Evolutionary conservation across 2,888 invertebrate species (phyloP).

Genomic region (Allolobophora icterica): DNA sequence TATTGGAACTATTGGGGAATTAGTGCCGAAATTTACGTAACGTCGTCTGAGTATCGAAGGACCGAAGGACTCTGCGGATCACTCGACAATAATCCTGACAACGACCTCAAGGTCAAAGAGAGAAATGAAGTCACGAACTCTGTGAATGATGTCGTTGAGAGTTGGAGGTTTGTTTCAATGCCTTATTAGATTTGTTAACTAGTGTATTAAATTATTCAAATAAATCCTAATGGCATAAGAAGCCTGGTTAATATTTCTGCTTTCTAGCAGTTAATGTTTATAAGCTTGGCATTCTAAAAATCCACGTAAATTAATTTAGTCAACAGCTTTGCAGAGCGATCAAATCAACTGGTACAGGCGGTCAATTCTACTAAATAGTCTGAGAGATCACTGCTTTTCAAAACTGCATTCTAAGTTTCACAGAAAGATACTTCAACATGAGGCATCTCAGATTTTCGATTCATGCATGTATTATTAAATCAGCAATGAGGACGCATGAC

Average conservation of each 20-base stretch:
- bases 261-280: no score
- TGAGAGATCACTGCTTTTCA: background rate
- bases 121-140: background rate
- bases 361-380: background rate
- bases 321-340: no score
- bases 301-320: no score
- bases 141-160: background rate
- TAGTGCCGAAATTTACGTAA: background rate
- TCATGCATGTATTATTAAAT: no score
- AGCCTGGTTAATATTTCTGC: no score
- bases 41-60: background rate
- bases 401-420: background rate
- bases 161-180: slow-evolving; percentile 1
- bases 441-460: background rate
- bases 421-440: background rate
- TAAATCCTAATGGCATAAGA: no score
- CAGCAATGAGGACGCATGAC: background rate
- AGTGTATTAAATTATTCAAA: no score
- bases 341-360: no score
- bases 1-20: background rate
- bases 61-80: slow-evolving; percentile 23
- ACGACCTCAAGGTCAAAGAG: slow-evolving; percentile 7
- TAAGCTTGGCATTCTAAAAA: no score
- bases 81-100: background rate
- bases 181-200: background rate